Conservation (phyloP, 2,888 invertebrate genomes). For the Sabellastarte sp. region DNA sequence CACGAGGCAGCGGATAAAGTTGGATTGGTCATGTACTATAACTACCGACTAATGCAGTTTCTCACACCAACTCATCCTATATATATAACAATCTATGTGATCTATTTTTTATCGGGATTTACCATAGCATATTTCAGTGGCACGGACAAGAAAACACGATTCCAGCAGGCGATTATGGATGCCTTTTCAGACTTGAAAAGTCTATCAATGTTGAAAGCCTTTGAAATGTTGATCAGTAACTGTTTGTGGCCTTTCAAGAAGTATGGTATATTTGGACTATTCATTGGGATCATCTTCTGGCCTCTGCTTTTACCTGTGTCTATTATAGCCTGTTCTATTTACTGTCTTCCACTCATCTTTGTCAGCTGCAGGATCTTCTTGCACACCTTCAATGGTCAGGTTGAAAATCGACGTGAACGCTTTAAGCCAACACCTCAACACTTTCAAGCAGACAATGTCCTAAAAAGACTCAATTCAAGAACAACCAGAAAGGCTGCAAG, state of each 20-base stretch:
- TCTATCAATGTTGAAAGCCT: slow-evolving; percentile 40
- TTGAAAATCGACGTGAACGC: neutral
- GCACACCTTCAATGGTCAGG: slow-evolving; percentile 8
- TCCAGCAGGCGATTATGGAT: slow-evolving; percentile 40
- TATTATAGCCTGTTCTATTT: slow-evolving; percentile 37
- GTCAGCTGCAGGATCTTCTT: slow-evolving; percentile 43
- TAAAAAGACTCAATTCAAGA: neutral
- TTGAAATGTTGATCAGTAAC: slow-evolving; percentile 42
- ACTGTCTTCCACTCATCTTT: slow-evolving; percentile 50
- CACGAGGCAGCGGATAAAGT: slow-evolving; percentile 27
- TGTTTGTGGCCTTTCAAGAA: slow-evolving; percentile 48
- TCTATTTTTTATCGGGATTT: slow-evolving; percentile 42
- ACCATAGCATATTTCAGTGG: slow-evolving; percentile 37
- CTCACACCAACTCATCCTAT: slow-evolving; percentile 44
- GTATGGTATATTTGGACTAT: slow-evolving; percentile 44
- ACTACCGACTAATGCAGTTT: slow-evolving; percentile 29
- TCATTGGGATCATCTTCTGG: slow-evolving; percentile 43
- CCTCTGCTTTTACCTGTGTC: slow-evolving; percentile 40
- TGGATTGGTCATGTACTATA: slow-evolving; percentile 27
- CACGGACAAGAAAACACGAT: slow-evolving; percentile 33
- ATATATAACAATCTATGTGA: slow-evolving; percentile 42
- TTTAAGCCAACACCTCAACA: neutral
- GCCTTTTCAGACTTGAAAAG: slow-evolving; percentile 47
- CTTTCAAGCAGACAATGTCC: slow-evolving; percentile 15
- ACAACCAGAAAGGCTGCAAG: neutral